Percentiles rank a stretch among this genome's conserved stretches.
Conservation (phyloP, 2,113 vertebrate species). For the Urocolius indicus region DNA sequence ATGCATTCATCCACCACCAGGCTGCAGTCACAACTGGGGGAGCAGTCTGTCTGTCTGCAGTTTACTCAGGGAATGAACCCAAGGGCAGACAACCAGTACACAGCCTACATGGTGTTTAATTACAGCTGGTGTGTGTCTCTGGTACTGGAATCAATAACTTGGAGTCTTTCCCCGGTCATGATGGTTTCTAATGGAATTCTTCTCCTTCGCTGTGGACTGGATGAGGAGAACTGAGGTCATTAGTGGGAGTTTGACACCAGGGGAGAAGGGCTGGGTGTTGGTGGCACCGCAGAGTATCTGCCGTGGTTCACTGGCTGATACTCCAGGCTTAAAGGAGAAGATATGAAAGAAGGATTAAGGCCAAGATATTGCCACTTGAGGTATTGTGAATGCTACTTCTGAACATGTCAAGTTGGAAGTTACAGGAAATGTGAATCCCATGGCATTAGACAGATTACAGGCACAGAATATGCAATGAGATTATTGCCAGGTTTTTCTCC, state of each 20-base stretch:
- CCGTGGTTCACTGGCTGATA: neutral
- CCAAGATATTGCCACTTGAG: neutral
- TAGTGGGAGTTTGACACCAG: neutral
- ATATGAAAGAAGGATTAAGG: neutral
- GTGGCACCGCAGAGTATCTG: neutral
- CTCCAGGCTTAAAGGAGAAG: neutral
- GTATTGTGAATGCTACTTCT: neutral
- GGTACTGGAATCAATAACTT: neutral
- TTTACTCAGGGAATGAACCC: neutral
- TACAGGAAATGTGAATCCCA: neutral
- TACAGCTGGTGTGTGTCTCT: neutral
- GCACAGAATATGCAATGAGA: neutral
- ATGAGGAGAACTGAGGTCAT: fast-evolving
- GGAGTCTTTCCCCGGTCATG: neutral
- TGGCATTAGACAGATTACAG: neutral
- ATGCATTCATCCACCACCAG: neutral
- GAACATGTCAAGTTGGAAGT: neutral
- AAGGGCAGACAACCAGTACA: neutral
- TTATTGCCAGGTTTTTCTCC: neutral
- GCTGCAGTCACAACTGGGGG: neutral
- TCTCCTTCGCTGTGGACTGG: neutral
- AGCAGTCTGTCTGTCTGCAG: neutral
- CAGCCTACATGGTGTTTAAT: neutral
- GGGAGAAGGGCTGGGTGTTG: neutral
- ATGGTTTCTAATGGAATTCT: neutral